Evolutionary conservation across 2,797 vertebrate genomes (phyloP), one percentile per base, ranked within the genome.

Genomic region (Sebastolobus alascanus): DNA sequence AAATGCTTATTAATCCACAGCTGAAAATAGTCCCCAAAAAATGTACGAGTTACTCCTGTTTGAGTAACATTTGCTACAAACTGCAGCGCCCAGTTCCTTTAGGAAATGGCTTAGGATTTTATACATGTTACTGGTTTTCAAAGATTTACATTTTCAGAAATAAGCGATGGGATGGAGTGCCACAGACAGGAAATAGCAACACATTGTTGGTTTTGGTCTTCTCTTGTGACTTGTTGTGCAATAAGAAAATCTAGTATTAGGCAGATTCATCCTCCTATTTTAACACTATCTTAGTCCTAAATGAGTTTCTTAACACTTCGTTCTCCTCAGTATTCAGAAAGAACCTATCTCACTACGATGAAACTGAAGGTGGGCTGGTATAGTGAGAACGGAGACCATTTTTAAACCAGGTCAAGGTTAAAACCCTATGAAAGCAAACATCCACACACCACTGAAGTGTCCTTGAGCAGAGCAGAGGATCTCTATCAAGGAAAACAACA

Each of bases 371-470:
- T 14, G 18, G 2, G 6, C 10, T 71, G n/a, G 6, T 68, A 22
- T 6, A 35, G 5, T 38, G 43, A 55, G 25, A 8, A 52, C 8
- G 13, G 40, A 64, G 55, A 72, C 8, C n/a, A 35, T 43, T 33
- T 54, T 70, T 54, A 56, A 72, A 63, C n/a, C 11, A 12, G 7
- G 40, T 29, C 27, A 37, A 50, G 27, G 56, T 54, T 22, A 20
- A 78, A 59, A 68, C n/a, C 13, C 7, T 9, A 10, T 68, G 6
- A 69, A 35, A 75, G 20, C 50, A 77, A 43, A 65, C 35, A 60
- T 31, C 55, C 11, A 63, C 5, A 37, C 2, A 9, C 22, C 8
- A 20, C 9, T 43, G 3, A 37, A 20, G 29, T 22, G 71, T 71
- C 65, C 29, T 67, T 75, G 33, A 68, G 59, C 22, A 33, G 9